These are phyloP conservation scores for Loxodonta africana DNA, from an alignment of 2,113 vertebrate species.

Conservation along the genomic window DNA sequence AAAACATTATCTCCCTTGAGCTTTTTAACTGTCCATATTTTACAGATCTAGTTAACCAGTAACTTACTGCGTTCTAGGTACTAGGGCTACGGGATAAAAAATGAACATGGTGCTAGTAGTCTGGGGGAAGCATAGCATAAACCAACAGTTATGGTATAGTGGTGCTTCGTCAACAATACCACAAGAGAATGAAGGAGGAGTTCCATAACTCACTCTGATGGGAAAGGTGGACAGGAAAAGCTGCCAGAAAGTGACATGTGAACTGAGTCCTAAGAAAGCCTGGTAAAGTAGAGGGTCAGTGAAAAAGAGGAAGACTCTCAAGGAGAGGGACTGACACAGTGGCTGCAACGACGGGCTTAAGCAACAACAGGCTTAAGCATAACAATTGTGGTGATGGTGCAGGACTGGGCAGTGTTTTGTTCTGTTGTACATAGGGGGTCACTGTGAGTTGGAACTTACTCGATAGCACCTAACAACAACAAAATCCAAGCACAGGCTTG, in stretches of 20 bases:
- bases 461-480: no score
- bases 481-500: background rate
- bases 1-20: background rate
- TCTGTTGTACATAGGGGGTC: no score
- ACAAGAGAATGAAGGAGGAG: background rate
- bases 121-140: background rate
- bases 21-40: background rate
- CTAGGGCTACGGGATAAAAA: background rate
- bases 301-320: no score
- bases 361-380: no score
- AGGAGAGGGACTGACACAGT: no score
- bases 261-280: background rate
- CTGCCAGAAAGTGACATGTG: background rate
- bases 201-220: background rate
- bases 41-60: background rate
- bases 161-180: background rate
- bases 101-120: background rate
- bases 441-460: no score
- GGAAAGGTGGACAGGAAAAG: background rate
- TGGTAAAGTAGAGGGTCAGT: no score
- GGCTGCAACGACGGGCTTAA: no score
- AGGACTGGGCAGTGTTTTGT: no score
- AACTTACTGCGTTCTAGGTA: background rate
- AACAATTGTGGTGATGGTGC: no score
- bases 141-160: background rate